These are phyloP conservation scores for Ectropis grisescens DNA, from an alignment of 1,140 invertebrate genomes.

Conservation along the genomic window DNA sequence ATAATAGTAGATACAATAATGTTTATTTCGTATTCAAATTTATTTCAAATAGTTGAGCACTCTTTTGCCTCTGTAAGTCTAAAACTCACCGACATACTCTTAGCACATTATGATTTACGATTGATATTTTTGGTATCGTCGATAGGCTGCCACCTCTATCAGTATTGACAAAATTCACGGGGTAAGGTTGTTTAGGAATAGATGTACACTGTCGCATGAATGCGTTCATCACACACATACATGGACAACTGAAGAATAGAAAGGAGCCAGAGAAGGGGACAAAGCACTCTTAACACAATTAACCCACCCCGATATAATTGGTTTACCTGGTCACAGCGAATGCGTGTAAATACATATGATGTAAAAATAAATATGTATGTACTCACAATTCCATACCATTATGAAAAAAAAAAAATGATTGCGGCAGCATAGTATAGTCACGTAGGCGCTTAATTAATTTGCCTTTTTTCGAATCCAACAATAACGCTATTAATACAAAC, in stretches of 20 bases:
- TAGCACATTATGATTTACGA: slow-evolving; percentile 9
- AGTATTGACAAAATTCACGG: neutral
- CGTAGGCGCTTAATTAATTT: too few relatives aligned
- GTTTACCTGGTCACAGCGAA: slow-evolving; percentile 34
- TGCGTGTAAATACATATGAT: too few relatives aligned
- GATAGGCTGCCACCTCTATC: neutral
- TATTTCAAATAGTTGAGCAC: neutral
- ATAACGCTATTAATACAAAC: too few relatives aligned
- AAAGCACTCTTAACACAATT: slow-evolving; percentile 32
- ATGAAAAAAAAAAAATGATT: too few relatives aligned
- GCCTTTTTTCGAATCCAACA: too few relatives aligned
- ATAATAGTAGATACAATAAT: neutral
- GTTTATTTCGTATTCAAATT: neutral
- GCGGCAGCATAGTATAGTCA: too few relatives aligned
- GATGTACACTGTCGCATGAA: neutral
- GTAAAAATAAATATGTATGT: too few relatives aligned
- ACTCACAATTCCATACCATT: too few relatives aligned
- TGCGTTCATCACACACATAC: too few relatives aligned
- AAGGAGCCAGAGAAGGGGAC: neutral
- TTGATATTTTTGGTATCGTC: neutral
- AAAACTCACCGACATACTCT: slow-evolving; percentile 23
- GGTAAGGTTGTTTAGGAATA: neutral
- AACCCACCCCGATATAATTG: slow-evolving; percentile 34
- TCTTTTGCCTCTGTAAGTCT: too few relatives aligned
- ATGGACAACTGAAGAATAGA: too few relatives aligned